These are phyloP conservation scores for Metopolophium dirhodum DNA, from an alignment of 1,140 invertebrate genomes.

Conservation along the genomic window DNA sequence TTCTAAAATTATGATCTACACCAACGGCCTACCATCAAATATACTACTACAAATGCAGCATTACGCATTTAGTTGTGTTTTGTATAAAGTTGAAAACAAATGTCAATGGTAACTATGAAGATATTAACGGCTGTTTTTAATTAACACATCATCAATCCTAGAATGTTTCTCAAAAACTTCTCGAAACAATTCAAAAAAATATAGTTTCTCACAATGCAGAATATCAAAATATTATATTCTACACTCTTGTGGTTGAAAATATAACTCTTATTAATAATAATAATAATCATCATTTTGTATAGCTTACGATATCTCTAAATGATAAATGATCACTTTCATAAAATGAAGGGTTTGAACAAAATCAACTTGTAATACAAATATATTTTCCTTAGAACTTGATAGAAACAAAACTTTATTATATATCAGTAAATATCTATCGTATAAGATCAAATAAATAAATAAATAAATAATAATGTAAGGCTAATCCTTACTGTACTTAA, in stretches of 20 bases:
- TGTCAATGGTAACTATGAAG: background rate
- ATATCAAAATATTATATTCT: background rate
- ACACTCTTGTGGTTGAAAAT: background rate
- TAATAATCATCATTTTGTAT: background rate
- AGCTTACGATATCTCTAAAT: background rate
- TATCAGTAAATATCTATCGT: background rate
- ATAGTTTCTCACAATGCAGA: background rate
- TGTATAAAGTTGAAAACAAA: background rate
- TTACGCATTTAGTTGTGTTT: background rate
- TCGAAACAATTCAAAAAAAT: background rate
- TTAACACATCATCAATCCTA: background rate
- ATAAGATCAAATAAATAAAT: background rate
- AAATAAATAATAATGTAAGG: background rate
- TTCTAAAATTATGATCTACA: background rate
- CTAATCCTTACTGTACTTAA: background rate
- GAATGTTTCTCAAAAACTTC: background rate
- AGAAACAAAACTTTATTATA: background rate
- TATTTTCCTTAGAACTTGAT: background rate
- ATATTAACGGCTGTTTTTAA: background rate
- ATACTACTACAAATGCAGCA: background rate
- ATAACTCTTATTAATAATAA: background rate
- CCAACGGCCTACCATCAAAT: background rate
- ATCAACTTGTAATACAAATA: background rate
- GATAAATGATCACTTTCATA: background rate
- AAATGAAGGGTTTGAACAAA: background rate